Evolutionary conservation across 2,888 invertebrate species (phyloP).

Genomic region (Trisateles emortualis): DNA sequence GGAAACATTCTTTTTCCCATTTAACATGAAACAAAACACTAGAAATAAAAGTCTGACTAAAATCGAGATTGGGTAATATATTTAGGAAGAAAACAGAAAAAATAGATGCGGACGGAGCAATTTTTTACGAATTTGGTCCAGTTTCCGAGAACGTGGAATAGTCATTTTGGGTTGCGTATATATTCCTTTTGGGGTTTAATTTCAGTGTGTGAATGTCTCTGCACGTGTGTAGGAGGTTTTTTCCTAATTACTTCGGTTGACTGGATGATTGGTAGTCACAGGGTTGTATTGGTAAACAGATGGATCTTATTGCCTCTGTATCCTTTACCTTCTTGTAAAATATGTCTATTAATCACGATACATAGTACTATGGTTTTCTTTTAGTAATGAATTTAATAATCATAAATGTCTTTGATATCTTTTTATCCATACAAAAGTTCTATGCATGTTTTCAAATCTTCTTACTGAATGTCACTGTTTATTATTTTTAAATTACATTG

Average conservation of each 20-base stretch:
- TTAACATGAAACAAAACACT: constrained; percentile 45
- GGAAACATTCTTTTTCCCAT: constrained; percentile 37
- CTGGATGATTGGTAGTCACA: constrained; percentile 12
- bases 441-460: too few species aligned
- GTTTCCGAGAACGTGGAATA: constrained; percentile 2
- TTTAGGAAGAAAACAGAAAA: constrained; percentile 27
- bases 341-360: neutral
- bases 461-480: too few species aligned
- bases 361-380: neutral
- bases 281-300: constrained; percentile 1
- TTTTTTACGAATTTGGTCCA: constrained; percentile 32
- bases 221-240: constrained; percentile 5
- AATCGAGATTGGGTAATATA: constrained; percentile 47
- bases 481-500: too few species aligned
- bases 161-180: constrained; percentile 1
- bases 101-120: constrained; percentile 11
- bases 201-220: constrained; percentile 5
- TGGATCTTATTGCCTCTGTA: neutral
- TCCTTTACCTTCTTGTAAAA: neutral
- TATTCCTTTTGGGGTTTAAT: constrained; percentile 14
- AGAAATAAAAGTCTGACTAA: constrained; percentile 38
- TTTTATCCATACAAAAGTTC: too few species aligned
- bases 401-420: too few species aligned
- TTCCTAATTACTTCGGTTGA: constrained; percentile 15
- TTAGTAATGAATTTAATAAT: too few species aligned